Conservation (phyloP, 2,888 invertebrate genomes). For the Tetranychus truncatus region DNA sequence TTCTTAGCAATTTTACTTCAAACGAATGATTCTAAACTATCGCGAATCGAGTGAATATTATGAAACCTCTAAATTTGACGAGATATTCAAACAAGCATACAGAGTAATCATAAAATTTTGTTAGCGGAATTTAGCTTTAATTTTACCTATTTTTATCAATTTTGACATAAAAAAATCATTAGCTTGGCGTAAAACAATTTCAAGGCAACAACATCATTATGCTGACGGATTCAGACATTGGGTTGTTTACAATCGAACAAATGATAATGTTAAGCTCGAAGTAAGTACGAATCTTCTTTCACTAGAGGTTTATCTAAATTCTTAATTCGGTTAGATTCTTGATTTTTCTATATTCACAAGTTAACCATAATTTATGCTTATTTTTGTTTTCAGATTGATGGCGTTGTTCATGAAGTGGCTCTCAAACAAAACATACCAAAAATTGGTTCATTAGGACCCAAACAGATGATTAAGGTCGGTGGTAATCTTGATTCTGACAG, state of each 20-base stretch:
- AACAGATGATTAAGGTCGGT: background rate
- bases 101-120: background rate
- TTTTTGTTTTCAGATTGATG: background rate
- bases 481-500: background rate
- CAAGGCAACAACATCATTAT: background rate
- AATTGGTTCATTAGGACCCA: background rate
- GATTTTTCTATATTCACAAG: background rate
- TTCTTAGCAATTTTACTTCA: too few relatives aligned
- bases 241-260: conserved; percentile 45
- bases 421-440: background rate
- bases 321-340: too few relatives aligned
- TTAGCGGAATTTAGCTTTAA: background rate
- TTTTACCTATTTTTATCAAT: background rate
- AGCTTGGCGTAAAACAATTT: background rate
- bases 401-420: background rate
- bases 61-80: too few relatives aligned
- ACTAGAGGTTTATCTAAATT: too few relatives aligned
- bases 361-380: background rate
- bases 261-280: background rate
- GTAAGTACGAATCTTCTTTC: background rate
- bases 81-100: background rate
- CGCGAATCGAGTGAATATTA: too few relatives aligned
- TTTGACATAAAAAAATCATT: background rate
- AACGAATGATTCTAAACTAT: too few relatives aligned
- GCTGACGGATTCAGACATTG: conserved; percentile 57